Percentiles rank a stretch among this genome's conserved stretches.
Evolutionary conservation across 2,113 vertebrate genomes (phyloP).

Genomic region (Rhombomys opimus): DNA sequence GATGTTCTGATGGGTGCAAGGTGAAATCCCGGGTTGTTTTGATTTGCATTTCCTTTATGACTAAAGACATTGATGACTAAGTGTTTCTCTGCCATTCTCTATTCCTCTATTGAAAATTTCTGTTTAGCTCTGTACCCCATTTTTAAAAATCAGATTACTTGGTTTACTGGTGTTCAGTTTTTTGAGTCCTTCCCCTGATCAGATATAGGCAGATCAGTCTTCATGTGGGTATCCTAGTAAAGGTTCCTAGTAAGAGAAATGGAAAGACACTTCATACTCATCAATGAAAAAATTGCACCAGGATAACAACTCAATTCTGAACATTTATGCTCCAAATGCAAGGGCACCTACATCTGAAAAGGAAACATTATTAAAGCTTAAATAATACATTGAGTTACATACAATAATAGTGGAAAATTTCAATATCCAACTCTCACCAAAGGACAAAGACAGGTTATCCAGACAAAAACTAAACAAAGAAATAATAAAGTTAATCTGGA

Average conservation of each 20-base stretch:
- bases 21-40: too few relatives aligned
- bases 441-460: background rate
- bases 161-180: too few relatives aligned
- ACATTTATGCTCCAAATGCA: background rate
- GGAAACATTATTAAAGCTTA: background rate
- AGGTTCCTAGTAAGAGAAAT: background rate
- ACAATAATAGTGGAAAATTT: background rate
- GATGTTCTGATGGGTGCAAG: too few relatives aligned
- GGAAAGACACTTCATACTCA: background rate
- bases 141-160: too few relatives aligned
- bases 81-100: too few relatives aligned
- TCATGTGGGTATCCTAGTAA: too few relatives aligned
- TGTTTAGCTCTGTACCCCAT: too few relatives aligned
- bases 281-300: background rate
- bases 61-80: too few relatives aligned
- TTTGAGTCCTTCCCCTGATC: too few relatives aligned
- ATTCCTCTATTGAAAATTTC: too few relatives aligned
- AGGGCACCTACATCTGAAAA: background rate
- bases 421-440: background rate
- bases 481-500: background rate
- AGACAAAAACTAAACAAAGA: background rate
- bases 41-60: too few relatives aligned
- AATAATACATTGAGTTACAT: background rate
- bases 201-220: too few relatives aligned
- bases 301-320: background rate